A percentile compares a stretch with the other conserved stretches of the same genome.
Evolutionary conservation across 1,140 invertebrate genomes (phyloP).

Genomic region (Trichomalopsis sarcophagae): DNA sequence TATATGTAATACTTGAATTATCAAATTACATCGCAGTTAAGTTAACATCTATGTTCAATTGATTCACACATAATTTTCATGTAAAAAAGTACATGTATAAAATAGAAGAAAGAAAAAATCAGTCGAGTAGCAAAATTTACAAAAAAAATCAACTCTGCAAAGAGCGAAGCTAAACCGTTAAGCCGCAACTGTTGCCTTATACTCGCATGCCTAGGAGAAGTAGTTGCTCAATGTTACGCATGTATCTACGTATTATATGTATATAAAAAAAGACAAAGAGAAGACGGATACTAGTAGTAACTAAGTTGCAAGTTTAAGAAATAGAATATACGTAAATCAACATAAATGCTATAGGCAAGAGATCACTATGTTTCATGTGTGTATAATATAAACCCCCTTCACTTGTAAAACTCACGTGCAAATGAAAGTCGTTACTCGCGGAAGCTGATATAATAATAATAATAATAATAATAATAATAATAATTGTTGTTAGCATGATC

Average conservation of each 20-base stretch:
- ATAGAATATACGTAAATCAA: constrained; percentile 14
- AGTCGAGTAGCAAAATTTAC: constrained; percentile 43
- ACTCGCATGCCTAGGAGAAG: not conserved
- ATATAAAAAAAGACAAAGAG: not conserved
- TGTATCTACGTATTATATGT: not conserved
- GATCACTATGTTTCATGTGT: not conserved
- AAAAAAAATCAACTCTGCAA: constrained; percentile 37
- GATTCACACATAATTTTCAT: constrained; percentile 10
- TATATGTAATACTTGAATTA: constrained; percentile 26
- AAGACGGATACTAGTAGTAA: not conserved
- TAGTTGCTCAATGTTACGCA: not conserved
- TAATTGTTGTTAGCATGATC: not conserved
- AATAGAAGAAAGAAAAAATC: constrained; percentile 40
- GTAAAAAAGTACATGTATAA: constrained; percentile 36
- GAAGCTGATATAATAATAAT: not conserved
- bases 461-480: not conserved
- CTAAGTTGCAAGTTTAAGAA: constrained; percentile 15
- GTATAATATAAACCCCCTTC: constrained; percentile 6
- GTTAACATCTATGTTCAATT: constrained; percentile 29
- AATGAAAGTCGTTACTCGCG: not conserved
- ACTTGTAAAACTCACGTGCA: not conserved
- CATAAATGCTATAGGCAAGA: constrained; percentile 20
- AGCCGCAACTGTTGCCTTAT: not conserved
- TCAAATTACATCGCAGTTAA: constrained; percentile 31
- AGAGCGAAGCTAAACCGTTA: not conserved